Base-by-base conservation (phyloP, 1,140 invertebrate genomes). In the Teleopsis dalmanni region DNA sequence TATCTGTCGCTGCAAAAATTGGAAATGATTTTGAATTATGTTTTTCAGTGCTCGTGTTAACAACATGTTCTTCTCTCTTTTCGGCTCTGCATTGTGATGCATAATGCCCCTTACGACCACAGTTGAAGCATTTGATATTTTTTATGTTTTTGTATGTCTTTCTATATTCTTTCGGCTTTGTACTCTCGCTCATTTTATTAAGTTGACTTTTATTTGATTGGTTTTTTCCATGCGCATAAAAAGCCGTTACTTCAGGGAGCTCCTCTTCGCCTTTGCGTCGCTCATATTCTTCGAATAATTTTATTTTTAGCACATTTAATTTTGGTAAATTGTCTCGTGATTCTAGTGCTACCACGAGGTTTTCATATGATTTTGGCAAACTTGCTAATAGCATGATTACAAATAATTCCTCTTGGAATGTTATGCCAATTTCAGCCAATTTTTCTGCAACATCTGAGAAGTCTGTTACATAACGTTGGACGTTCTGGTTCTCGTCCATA, bases 271-370 rank as follows among this genome's bases (percentile, higher is more conserved):
- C 45, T 36, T 47, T 25, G n/a, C 33, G 21, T 31, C 50, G 33
- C 22, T 50, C 47, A 38, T 33, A 42, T 33, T 54, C 52, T 25
- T 42, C 52, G 13, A 37, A 16, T 21, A 51, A 25, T 25, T 51
- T 48, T 4, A 38, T 38, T 21, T 47, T 51, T 14, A 54, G 33
- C 4, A 29, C 35, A 18, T 16, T 47, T 2, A 50, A 26, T 11
- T 8, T 27, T 11, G 51, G 46, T 13, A 52, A 25, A 5, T 36
- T 25, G 25, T 54, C 52, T 4, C 52, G 10, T 13, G 44, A 34
- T 44, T 54, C 52, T 11, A 54, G 22, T 11, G 48, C 52, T 3
- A 54, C 45, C 0, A 54, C 48, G 11, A 54, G 51, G 29, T 51
- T 54, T 33, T 51, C 52, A 27, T 22, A 54, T 4, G 18, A 8